Conservation (phyloP, 1,140 invertebrate species). For the Monomorium pharaonis region DNA sequence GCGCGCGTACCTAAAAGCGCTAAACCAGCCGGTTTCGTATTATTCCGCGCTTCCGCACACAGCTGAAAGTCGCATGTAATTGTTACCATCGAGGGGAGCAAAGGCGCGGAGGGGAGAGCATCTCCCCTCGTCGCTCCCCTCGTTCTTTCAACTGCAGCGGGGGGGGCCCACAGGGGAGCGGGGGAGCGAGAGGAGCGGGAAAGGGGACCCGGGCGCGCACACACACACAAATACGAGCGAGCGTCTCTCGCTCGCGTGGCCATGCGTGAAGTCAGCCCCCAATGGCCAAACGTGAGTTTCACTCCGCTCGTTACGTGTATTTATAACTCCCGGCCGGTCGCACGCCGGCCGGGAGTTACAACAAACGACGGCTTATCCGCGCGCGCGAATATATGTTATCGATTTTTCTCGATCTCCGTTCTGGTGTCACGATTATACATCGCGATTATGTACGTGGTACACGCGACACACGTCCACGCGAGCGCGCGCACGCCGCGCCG, state of each 20-base stretch:
- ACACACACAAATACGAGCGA: neutral
- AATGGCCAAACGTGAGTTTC: conserved; percentile 44
- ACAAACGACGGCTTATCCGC: neutral
- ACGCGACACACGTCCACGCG: no score
- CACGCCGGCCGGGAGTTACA: no score
- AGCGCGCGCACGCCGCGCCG: neutral
- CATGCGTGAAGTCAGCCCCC: conserved; percentile 16
- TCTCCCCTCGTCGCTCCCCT: neutral
- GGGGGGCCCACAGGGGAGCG: neutral
- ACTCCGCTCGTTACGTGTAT: conserved; percentile 48
- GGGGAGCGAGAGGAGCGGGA: neutral
- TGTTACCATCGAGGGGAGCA: conserved; percentile 7
- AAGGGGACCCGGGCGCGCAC: neutral
- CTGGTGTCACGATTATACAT: conserved; percentile 10
- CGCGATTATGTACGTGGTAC: neutral
- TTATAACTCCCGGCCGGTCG: conserved; percentile 38
- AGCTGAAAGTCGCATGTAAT: conserved; percentile 44
- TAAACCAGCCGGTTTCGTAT: conserved; percentile 39
- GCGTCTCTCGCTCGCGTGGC: conserved; percentile 9
- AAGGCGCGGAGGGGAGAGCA: neutral
- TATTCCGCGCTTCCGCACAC: conserved; percentile 48
- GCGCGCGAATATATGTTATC: conserved; percentile 19
- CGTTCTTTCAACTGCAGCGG: neutral
- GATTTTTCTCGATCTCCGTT: conserved; percentile 43
- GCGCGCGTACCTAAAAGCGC: neutral